Conservation (phyloP, 2,113 vertebrate species). For the Peucedramus taeniatus region DNA sequence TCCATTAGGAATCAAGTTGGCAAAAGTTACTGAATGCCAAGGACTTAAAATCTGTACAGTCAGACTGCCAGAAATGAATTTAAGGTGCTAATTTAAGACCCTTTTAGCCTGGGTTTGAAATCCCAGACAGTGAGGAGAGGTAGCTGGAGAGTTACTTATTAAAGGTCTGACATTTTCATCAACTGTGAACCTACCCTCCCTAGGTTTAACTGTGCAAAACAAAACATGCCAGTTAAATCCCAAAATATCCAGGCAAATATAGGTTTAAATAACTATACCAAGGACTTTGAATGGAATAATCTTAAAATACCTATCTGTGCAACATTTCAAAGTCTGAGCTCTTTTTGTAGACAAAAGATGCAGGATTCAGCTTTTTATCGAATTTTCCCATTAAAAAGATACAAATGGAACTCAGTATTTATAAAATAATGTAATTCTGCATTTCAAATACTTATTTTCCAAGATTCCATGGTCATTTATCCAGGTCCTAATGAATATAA, state of each 20-base stretch:
- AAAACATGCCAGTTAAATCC: background rate
- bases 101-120: background rate
- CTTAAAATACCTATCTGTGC: background rate
- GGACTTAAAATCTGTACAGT: background rate
- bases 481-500: constrained; percentile 64
- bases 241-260: background rate
- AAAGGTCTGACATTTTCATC: background rate
- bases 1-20: background rate
- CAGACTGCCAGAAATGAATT: background rate
- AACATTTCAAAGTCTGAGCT: background rate
- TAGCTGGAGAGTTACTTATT: background rate
- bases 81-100: background rate
- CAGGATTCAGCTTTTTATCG: background rate
- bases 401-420: background rate
- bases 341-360: background rate
- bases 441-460: background rate
- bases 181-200: background rate
- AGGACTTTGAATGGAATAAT: background rate
- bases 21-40: background rate
- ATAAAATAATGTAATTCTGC: background rate
- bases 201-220: background rate
- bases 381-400: background rate
- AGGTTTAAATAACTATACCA: background rate
- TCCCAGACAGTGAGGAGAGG: background rate
- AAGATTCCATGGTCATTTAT: constrained; percentile 72